These are phyloP conservation scores for Sebastes elongatus DNA, from an alignment of 2,797 vertebrate species.

Conservation along the genomic window DNA sequence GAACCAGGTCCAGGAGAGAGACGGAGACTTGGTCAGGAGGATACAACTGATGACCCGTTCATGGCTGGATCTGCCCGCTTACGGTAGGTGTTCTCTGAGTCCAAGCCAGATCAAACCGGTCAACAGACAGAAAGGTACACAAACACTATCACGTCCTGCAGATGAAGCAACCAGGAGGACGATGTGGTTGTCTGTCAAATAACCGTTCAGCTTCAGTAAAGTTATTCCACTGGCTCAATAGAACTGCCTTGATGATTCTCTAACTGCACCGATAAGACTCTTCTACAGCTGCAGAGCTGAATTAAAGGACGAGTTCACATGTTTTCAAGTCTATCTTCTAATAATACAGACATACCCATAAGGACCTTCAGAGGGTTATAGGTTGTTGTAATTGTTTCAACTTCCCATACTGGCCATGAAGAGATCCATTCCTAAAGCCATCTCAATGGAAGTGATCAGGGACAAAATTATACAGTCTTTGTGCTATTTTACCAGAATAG, in stretches of 20 bases:
- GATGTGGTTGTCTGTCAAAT: background rate
- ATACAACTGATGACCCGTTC: background rate
- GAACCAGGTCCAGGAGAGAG: background rate
- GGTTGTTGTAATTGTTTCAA: background rate
- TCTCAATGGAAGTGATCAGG: background rate
- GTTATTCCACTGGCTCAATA: background rate
- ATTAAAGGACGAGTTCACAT: background rate
- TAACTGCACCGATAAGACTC: background rate
- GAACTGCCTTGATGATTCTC: background rate
- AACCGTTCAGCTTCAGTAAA: background rate
- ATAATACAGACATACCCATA: background rate
- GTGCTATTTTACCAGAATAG: background rate
- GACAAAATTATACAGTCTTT: background rate
- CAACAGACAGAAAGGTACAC: background rate
- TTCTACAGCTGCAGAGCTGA: background rate
- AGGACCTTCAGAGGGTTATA: rapidly evolving
- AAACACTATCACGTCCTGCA: background rate
- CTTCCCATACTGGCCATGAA: background rate
- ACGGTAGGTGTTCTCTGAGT: background rate
- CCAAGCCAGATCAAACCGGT: slow-evolving; percentile 14
- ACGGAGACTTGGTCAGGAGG: background rate
- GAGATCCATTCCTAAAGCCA: background rate
- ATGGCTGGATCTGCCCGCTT: background rate
- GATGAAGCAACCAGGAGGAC: background rate
- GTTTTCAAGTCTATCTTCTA: background rate